phyloP scores from a whole-genome alignment of 2,113 vertebrate species.

The Myrmecobius fasciatus region DNA sequence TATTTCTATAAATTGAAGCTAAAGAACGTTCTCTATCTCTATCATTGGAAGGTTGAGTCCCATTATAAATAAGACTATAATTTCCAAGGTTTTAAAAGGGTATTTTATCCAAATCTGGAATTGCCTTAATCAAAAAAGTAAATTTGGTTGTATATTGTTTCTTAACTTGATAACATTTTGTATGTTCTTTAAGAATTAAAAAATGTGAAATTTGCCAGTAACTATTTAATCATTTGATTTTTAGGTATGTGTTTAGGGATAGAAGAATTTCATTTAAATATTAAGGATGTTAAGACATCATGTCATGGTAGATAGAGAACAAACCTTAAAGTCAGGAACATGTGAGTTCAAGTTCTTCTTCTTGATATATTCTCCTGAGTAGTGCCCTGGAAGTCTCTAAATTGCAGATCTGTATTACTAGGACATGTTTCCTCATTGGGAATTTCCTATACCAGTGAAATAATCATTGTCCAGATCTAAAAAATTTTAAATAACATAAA shows the following conservation, averaged over 20 bases:
- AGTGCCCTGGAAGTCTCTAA: background rate
- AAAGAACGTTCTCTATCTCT: background rate
- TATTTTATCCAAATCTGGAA: background rate
- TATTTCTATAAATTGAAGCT: background rate
- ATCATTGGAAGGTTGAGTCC: background rate
- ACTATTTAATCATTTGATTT: background rate
- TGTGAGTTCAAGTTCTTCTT: background rate
- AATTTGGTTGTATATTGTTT: background rate
- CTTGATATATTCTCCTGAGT: background rate
- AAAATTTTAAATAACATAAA: no score
- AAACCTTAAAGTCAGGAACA: background rate
- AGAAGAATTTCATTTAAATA: constrained; percentile 3
- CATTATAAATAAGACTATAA: constrained; percentile 9
- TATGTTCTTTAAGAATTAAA: background rate
- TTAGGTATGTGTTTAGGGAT: constrained; percentile 12
- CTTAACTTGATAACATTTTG: background rate
- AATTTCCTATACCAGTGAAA: no score
- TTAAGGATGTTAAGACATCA: background rate
- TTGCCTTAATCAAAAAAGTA: background rate
- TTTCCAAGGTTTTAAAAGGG: background rate
- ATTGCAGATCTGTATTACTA: background rate
- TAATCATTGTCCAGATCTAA: no score
- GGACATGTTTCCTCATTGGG: no score
- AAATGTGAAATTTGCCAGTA: background rate
- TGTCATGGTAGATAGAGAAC: background rate